phyloP scores from a whole-genome alignment of 2,888 invertebrate species.

The Caenorhabditis virilis region DNA sequence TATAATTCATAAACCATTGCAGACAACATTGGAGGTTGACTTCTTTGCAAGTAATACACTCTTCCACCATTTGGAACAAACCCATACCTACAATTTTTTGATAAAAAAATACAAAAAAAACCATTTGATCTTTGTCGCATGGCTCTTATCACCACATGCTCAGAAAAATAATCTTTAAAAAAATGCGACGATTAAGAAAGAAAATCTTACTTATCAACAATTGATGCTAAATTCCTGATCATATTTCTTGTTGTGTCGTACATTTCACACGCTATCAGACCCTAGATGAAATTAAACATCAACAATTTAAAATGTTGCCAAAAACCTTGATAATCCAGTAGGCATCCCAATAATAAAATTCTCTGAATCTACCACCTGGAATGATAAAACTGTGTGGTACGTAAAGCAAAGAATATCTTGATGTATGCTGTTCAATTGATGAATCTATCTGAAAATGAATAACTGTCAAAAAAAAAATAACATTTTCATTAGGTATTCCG shows the following conservation, averaged over 20 bases:
- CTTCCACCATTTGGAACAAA: constrained; percentile 86
- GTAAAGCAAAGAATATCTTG: constrained; percentile 81
- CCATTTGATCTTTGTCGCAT: too few species aligned
- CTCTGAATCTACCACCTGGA: constrained; percentile 76
- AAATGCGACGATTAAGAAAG: neutral
- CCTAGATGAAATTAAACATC: constrained; percentile 44
- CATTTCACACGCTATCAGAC: constrained; percentile 85
- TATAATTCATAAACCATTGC: constrained; percentile 81
- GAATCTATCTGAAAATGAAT: constrained; percentile 31
- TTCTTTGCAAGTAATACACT: constrained; percentile 76
- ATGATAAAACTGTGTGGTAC: constrained; percentile 78
- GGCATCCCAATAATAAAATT: constrained; percentile 88
- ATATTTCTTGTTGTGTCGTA: constrained; percentile 79
- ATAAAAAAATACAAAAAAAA: neutral
- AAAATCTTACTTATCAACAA: constrained; percentile 76
- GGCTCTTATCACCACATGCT: too few species aligned
- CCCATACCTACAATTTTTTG: constrained; percentile 63
- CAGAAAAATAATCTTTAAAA: neutral
- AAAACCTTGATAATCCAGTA: constrained; percentile 82
- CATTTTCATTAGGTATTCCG: neutral
- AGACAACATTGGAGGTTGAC: constrained; percentile 72
- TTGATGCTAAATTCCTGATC: constrained; percentile 82
- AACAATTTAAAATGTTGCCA: too few species aligned
- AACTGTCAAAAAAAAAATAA: neutral
- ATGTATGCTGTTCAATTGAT: constrained; percentile 37